A percentile compares a stretch with the other conserved stretches of the same genome.
These are phyloP conservation scores for Oegoconia quadripuncta DNA, from an alignment of 2,888 invertebrate species.

Conservation along the genomic window DNA sequence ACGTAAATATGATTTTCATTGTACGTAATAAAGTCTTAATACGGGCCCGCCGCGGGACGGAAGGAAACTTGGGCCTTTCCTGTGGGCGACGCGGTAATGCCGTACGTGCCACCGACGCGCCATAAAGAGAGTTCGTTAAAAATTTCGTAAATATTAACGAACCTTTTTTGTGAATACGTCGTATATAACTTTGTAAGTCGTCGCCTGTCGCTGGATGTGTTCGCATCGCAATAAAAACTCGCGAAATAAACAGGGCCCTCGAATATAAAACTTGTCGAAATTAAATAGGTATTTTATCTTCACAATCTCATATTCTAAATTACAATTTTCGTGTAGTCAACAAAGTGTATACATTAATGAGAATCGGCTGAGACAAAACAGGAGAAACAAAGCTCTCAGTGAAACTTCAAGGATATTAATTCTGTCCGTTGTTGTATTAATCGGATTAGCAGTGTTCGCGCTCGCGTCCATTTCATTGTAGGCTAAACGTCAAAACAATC, in stretches of 20 bases:
- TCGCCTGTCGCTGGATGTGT: too few species aligned
- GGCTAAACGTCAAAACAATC: conserved; percentile 18
- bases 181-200: background rate
- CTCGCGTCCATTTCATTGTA: conserved; percentile 15
- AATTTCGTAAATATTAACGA: conserved; percentile 18
- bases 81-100: conserved; percentile 38
- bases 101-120: conserved; percentile 16
- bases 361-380: background rate
- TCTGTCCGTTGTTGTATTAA: conserved; percentile 14
- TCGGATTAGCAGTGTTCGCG: conserved; percentile 16
- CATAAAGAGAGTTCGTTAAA: conserved; percentile 22
- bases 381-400: conserved; percentile 1
- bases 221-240: too few species aligned
- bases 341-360: background rate
- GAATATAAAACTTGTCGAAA: too few species aligned
- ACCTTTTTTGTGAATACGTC: conserved; percentile 6
- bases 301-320: too few species aligned
- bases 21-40: conserved; percentile 66
- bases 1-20: conserved; percentile 69
- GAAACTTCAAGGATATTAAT: conserved; percentile 16
- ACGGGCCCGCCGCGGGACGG: conserved; percentile 50
- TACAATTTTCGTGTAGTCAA: too few species aligned
- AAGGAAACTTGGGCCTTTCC: conserved; percentile 62
- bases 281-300: too few species aligned
- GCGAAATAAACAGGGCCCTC: too few species aligned